Base-by-base conservation (phyloP, 2,888 invertebrate species). In the Trileptium ribeirensis region DNA sequence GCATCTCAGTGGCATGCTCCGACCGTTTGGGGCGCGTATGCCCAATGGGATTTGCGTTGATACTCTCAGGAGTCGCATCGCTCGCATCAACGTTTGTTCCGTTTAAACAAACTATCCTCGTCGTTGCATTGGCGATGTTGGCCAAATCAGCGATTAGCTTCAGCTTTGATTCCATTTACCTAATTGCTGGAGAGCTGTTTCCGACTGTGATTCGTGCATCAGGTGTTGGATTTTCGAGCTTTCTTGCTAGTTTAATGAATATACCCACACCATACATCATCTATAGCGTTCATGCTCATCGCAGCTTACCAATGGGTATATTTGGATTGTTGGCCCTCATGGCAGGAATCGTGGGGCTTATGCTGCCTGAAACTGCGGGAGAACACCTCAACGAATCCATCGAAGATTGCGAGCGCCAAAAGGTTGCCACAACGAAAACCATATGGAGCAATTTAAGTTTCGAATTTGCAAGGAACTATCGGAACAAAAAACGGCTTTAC, bases 131-230 rank as follows among this genome's bases (percentile, higher is more conserved):
- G 33, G 77, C 38, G 8, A 36, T 75, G n/a, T 3, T n/a, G n/a
- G 39, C 34, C 3, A 75, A 37, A 33, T 36, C 15, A 33, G 31
- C 37, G 15, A 70, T 70, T 36, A 19, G 33, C 37, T 36, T 38
- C 34, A 19, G 3, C 37, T 75, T 75, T n/a, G 77, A 75, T n/a
- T 34, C 36, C 29, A 39, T 37, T 38, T 75, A 75, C n/a, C 39
- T 75, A 39, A 36, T 75, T 29, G 34, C 77, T 8, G 77, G 77
- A 2, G 37, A 38, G 8, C n/a, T 75, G 15, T 75, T 75, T 38
- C 77, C 77, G 2, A 75, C 77, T 2, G 77, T 75, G 8, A 38
- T 75, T 75, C 77, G 77, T n/a, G 77, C 34, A 8, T 75, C 77
- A 24, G 77, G 77, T 3, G 34, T 75, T 36, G 77, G 77, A 8